Percentiles rank a stretch among this genome's conserved stretches.
phyloP scores from a whole-genome alignment of 2,113 vertebrate species.

The Clarias macrocephalus region DNA sequence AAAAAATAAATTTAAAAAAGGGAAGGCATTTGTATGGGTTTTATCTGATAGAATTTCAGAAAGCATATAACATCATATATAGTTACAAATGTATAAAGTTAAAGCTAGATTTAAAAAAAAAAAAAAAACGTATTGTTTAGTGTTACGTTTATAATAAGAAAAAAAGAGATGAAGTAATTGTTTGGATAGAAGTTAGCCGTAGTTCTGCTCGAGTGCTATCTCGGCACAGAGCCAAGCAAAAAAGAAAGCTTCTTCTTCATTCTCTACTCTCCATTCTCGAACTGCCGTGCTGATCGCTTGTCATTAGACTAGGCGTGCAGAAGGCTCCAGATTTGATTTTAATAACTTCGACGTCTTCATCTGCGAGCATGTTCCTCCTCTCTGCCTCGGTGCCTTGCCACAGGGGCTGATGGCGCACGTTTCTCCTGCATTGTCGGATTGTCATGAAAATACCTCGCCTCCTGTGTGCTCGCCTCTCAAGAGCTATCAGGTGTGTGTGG shows the following conservation, averaged over 20 bases:
- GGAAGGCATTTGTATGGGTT: constrained; percentile 6
- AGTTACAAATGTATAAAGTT: neutral
- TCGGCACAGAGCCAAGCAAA: constrained; percentile 95
- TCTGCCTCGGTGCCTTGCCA: constrained; percentile 80
- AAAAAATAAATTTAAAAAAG: neutral
- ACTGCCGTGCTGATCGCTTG: constrained; percentile 81
- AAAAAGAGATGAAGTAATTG: constrained; percentile 79
- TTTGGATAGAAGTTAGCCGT: constrained; percentile 79
- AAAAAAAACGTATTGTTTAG: constrained; percentile 36
- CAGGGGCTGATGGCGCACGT: constrained; percentile 75
- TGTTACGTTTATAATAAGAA: constrained; percentile 66
- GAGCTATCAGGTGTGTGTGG: constrained; percentile 78
- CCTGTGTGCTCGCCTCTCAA: constrained; percentile 71
- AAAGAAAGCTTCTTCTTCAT: constrained; percentile 83
- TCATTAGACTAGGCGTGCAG: constrained; percentile 91
- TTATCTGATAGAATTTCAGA: neutral
- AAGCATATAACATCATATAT: no score
- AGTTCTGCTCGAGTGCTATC: constrained; percentile 96
- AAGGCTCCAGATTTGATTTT: constrained; percentile 89
- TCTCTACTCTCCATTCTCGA: constrained; percentile 70
- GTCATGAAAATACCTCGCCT: constrained; percentile 69
- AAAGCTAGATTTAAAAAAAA: neutral
- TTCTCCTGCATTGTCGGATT: constrained; percentile 73
- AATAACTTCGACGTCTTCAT: constrained; percentile 92
- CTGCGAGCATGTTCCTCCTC: constrained; percentile 83